phyloP scores from a whole-genome alignment of 2,888 invertebrate species.

The Zele albiditarsus region DNA sequence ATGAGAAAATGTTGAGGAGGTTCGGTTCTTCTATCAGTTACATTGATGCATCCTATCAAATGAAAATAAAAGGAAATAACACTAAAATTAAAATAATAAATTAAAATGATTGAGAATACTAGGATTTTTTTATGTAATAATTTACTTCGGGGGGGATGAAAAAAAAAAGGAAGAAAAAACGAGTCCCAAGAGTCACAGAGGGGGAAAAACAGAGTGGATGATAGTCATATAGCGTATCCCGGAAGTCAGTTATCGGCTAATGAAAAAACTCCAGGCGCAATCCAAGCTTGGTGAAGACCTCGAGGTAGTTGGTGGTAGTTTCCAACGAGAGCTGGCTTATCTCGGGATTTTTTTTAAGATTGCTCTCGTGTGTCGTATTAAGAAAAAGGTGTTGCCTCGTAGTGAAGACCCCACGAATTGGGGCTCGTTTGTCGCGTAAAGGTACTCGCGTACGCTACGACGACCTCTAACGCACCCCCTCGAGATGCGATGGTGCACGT shows the following conservation, averaged over 20 bases:
- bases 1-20: no score
- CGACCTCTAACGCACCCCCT: slow-evolving; percentile 50
- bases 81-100: not conserved
- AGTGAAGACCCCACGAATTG: slow-evolving; percentile 43
- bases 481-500: slow-evolving; percentile 62
- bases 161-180: not conserved
- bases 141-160: slow-evolving; percentile 18
- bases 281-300: slow-evolving; percentile 57
- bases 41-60: not conserved
- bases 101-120: slow-evolving; percentile 7
- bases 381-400: slow-evolving; percentile 55
- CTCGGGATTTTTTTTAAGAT: slow-evolving; percentile 68
- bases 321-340: slow-evolving; percentile 60
- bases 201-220: slow-evolving; percentile 68
- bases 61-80: not conserved
- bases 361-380: slow-evolving; percentile 72
- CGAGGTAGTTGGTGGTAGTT: slow-evolving; percentile 47
- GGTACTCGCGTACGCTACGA: slow-evolving; percentile 39
- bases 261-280: slow-evolving; percentile 65
- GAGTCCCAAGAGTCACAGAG: slow-evolving; percentile 48
- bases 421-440: slow-evolving; percentile 26
- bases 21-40: no score
- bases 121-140: slow-evolving; percentile 2
- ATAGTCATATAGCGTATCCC: slow-evolving; percentile 62
- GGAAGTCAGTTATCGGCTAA: slow-evolving; percentile 68